Conservation (phyloP, 2,113 vertebrate genomes). For the Chionodraco myersi region DNA sequence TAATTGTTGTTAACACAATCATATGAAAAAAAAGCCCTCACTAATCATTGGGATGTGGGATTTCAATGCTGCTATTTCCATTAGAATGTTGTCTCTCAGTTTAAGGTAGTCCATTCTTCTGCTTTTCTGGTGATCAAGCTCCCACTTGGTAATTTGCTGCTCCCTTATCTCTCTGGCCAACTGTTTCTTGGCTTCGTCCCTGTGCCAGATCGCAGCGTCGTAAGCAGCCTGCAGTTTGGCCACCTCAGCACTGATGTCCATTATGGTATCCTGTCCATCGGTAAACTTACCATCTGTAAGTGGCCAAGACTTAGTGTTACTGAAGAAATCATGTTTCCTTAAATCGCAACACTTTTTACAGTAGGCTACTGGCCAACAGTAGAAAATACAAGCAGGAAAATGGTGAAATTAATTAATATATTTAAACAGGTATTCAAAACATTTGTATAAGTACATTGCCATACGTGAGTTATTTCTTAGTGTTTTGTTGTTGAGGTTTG, state of each 20-base stretch:
- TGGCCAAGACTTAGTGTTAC: background rate
- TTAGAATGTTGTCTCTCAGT: conserved; percentile 31
- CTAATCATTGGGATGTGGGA: conserved; percentile 69
- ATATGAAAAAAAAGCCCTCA: conserved; percentile 42
- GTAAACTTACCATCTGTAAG: conserved; percentile 65
- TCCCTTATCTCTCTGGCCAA: conserved; percentile 33
- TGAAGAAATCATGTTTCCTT: background rate
- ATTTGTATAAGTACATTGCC: background rate
- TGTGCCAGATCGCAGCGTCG: conserved; percentile 22
- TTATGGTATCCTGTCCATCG: conserved; percentile 16
- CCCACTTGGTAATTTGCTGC: conserved; percentile 48
- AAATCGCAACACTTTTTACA: background rate
- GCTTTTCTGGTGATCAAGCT: conserved; percentile 43
- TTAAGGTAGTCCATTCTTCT: conserved; percentile 37
- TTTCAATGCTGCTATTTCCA: conserved; percentile 50
- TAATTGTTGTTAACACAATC: background rate
- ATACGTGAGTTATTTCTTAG: background rate
- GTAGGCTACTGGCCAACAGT: background rate
- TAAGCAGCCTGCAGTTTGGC: conserved; percentile 61
- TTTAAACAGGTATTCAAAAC: background rate
- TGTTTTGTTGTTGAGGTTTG: background rate
- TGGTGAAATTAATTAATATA: background rate
- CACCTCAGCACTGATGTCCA: conserved; percentile 59
- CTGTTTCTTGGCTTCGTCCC: conserved; percentile 37
- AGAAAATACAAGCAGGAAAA: background rate